Base-by-base conservation (phyloP, 1,140 invertebrate genomes). In the Drosophila obscura region DNA sequence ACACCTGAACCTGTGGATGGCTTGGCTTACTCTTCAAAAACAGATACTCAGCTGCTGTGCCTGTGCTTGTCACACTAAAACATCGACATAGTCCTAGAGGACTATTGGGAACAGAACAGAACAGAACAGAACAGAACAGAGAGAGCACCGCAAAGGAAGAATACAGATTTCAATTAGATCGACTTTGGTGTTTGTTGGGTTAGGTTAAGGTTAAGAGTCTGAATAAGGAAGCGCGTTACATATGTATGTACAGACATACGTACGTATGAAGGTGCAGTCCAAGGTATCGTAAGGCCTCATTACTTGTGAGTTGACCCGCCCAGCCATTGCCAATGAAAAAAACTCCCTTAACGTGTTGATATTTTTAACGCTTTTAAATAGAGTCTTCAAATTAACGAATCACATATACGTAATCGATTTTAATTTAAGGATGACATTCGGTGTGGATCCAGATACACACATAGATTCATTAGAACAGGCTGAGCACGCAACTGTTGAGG, bases 381-480 rank as follows among this genome's bases (percentile, higher is more conserved):
- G 8, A 56, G 6, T 31, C 45, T 26, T 24, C 6, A 52, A 13
- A 26, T 26, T 43, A 59, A 59, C 28, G 31, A 62, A 63, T 63
- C 24, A 52, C 57, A 67, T 77, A 46, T 60, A 22, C 80, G 43
- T 51, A 77, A 72, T 50, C 43, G 45, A 77, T 80, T 76, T 80
- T 75, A 80, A 74, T 89, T 91, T 50, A 91, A 98, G 97, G 96
- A 96, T 95, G 94, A 98, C 97, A 93, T 98, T 99, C 96, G 95
- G 95, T 95, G 96, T 99, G 94, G 97, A 99, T 94, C 97, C 98
- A 93, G 98, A 99, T 94, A 98, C 97, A 93, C 98, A 99, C 95
- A 97, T 98, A 94, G 98, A 99, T 94, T 97, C 97, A 93, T 96
- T 99, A 94, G 98, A 99, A 94, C 96, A 98, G 93, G 98, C 98